Percentiles rank a stretch among this genome's conserved stretches.
Evolutionary conservation across 2,113 vertebrate genomes (phyloP).

Genomic region (Atractosteus spatula): DNA sequence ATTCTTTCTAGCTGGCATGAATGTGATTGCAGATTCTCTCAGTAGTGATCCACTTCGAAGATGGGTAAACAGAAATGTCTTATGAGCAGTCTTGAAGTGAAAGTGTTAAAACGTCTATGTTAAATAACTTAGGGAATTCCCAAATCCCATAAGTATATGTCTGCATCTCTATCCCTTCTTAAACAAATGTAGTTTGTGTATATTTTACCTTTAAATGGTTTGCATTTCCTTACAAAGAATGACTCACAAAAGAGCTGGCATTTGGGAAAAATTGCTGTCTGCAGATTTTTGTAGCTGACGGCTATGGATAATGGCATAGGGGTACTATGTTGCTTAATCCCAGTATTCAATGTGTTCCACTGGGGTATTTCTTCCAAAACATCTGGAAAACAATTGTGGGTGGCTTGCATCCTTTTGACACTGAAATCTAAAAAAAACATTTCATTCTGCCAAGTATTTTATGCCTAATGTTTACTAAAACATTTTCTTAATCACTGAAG

Average conservation of each 20-base stretch:
- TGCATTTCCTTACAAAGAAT: conserved; percentile 37
- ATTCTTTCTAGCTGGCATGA: no score
- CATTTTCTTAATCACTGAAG: no score
- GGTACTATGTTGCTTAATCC: conserved; percentile 30
- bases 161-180: conserved; percentile 6
- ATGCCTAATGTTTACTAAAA: no score
- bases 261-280: conserved; percentile 25
- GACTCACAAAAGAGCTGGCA: conserved; percentile 33
- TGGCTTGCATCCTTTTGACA: neutral
- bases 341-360: conserved; percentile 26
- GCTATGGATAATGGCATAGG: conserved; percentile 42
- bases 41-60: no score
- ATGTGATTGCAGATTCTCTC: no score
- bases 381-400: neutral
- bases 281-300: conserved; percentile 36
- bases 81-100: conserved; percentile 26
- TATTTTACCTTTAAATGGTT: neutral
- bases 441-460: no score
- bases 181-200: conserved; percentile 5
- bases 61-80: no score
- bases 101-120: conserved; percentile 5
- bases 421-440: no score
- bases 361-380: neutral
- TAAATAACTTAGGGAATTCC: conserved; percentile 36
- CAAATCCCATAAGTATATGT: conserved; percentile 25